These are phyloP conservation scores for Orthonyx spaldingii DNA, from an alignment of 2,113 vertebrate species.

Conservation along the genomic window DNA sequence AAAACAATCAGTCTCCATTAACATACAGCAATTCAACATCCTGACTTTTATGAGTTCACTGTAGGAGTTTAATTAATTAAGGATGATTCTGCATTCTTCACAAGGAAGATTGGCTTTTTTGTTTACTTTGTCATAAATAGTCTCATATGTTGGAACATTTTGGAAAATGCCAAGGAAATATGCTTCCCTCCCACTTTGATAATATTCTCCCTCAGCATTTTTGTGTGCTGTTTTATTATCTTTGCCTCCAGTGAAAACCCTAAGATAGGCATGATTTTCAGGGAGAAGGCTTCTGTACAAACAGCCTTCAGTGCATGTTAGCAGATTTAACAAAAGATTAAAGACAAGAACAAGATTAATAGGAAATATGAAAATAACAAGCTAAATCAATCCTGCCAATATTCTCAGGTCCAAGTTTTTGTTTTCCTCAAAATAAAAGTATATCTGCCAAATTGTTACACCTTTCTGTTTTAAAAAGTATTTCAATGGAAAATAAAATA, in stretches of 20 bases:
- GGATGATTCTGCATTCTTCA: constrained; percentile 62
- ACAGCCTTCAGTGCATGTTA: background rate
- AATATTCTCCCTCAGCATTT: background rate
- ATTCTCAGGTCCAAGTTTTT: background rate
- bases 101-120: constrained; percentile 33
- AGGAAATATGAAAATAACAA: background rate
- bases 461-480: background rate
- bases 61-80: constrained; percentile 57
- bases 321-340: constrained; percentile 20
- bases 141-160: constrained; percentile 3
- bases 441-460: background rate
- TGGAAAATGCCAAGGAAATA: constrained; percentile 30
- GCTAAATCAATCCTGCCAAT: background rate
- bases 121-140: constrained; percentile 51
- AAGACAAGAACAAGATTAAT: background rate
- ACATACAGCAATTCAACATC: background rate
- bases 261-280: constrained; percentile 2
- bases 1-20: background rate
- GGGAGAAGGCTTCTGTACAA: background rate
- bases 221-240: background rate
- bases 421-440: background rate
- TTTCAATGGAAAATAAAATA: background rate
- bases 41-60: constrained; percentile 39
- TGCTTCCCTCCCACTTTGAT: constrained; percentile 16
- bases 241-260: constrained; percentile 8